Base-by-base conservation (phyloP, 2,113 vertebrate genomes). In the Lophura nycthemera region DNA sequence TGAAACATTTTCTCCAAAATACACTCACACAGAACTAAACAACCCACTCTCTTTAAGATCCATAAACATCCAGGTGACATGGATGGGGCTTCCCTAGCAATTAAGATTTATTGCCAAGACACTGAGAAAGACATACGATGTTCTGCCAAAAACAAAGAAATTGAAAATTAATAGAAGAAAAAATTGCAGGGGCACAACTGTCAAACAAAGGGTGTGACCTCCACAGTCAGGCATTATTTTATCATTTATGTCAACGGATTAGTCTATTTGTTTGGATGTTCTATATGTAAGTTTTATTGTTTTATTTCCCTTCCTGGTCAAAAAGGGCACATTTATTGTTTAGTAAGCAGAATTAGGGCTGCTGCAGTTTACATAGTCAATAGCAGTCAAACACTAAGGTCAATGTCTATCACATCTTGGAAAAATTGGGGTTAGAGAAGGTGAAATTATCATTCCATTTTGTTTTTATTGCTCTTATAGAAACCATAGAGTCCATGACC, bases 341-440 rank as follows among this genome's bases (percentile, higher is more conserved):
- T 97, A 96, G 97, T 97, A 97, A 97, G 97, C 97, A 98, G 96
- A 97, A 97, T 95, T 95, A 95, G 61, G 77, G 81, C 95, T 93
- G 59, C 81, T 94, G 93, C 92, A 96, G 97, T 97, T 98, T 98
- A 96, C 96, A 96, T 95, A 97, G 97, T 97, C 97, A 98, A 97
- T 96, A 95, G 92, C 93, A 97, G 90, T 95, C 96, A 98, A 98
- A 98, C 97, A 96, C 45, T 96, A 95, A 98, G 97, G 97, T 98
- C 98, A 98, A 86, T 96, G 92, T 90, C 97, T 97, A 93, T 95
- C 95, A 95, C 88, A 93, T 97, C 96, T 92, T 80, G 54, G 94
- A 98, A 98, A 98, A 97, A 98, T 97, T 98, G 98, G 95, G 97
- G 98, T 98, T 96, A 98, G 75, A 97, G 88, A 88, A 97, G 97